Conservation (phyloP, 2,888 invertebrate genomes). For the Parnassius glacialis region DNA sequence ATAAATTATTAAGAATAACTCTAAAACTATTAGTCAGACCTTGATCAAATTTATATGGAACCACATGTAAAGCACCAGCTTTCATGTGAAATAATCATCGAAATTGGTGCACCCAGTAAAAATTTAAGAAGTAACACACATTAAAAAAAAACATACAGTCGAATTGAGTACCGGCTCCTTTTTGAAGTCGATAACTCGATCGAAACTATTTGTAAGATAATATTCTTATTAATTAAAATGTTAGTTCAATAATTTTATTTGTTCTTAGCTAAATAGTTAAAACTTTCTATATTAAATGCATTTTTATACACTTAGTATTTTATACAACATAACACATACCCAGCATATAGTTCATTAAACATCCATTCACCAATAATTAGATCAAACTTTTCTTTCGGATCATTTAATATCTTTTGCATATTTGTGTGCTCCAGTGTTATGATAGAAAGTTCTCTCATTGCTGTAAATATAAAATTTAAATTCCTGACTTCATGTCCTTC, state of each 20-base stretch:
- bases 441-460: neutral
- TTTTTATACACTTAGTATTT: neutral
- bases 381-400: conserved; percentile 44
- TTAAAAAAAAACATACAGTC: no score
- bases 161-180: no score
- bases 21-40: no score
- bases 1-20: no score
- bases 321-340: conserved; percentile 33
- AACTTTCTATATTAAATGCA: neutral
- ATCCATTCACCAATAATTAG: conserved; percentile 47
- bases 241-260: neutral
- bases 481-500: neutral
- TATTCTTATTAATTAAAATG: neutral
- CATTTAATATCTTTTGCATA: conserved; percentile 36
- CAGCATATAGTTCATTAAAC: conserved; percentile 40
- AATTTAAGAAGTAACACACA: no score
- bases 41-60: no score
- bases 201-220: neutral
- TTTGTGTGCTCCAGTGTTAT: conserved; percentile 12
- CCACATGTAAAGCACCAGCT: no score
- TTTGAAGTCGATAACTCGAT: no score
- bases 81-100: no score
- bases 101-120: no score
- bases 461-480: neutral
- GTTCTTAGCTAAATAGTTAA: neutral